Conservation (phyloP, 2,113 vertebrate genomes). For the Benitochromis conjunctus region DNA sequence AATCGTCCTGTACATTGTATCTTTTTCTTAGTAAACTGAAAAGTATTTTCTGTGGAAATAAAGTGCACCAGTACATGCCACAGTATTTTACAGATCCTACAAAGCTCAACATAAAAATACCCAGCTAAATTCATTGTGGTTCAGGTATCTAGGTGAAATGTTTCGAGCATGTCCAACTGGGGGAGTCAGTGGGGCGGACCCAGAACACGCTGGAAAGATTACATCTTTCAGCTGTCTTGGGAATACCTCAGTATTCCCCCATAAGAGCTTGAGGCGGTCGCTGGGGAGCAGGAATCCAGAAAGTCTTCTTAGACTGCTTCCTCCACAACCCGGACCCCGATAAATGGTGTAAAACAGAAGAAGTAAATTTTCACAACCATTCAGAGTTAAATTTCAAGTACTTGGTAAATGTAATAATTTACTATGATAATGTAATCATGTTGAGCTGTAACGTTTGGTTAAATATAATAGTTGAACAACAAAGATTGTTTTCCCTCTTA, state of each 20-base stretch:
- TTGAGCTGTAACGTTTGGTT: not conserved
- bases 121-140: not conserved
- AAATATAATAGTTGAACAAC: not conserved
- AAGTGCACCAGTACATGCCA: not conserved
- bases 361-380: not conserved
- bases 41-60: not conserved
- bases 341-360: not conserved
- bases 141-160: not conserved
- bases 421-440: not conserved
- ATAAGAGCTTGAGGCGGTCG: not conserved
- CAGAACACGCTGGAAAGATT: not conserved
- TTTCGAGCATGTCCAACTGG: not conserved
- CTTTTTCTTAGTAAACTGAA: not conserved
- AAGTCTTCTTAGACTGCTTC: not conserved
- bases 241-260: not conserved
- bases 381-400: not conserved
- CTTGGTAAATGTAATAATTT: not conserved
- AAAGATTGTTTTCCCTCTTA: not conserved
- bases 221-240: not conserved
- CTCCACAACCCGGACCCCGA: not conserved
- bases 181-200: not conserved
- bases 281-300: not conserved
- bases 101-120: not conserved
- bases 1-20: not conserved
- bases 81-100: not conserved